A percentile compares a stretch with the other conserved stretches of the same genome.
Conservation (phyloP, 1,140 invertebrate species). For the Argopecten irradians region DNA sequence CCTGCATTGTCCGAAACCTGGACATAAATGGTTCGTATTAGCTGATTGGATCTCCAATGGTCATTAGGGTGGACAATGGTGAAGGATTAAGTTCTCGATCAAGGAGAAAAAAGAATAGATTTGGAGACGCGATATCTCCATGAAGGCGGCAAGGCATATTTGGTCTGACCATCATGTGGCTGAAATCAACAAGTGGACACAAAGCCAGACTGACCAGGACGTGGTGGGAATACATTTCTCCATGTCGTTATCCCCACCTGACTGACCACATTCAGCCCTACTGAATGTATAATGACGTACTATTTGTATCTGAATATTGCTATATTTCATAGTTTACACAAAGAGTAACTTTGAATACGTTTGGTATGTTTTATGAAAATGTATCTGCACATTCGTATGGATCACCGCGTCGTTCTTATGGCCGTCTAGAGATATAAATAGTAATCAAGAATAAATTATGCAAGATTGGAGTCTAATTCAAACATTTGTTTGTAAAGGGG, state of each 20-base stretch:
- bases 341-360: not conserved
- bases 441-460: not conserved
- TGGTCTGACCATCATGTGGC: not conserved
- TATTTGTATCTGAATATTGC: not conserved
- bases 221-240: not conserved
- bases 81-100: not conserved
- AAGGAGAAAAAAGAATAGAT: not conserved
- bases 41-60: not conserved
- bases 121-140: not conserved
- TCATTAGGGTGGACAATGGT: not conserved
- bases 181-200: conserved; percentile 13
- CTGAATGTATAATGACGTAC: not conserved
- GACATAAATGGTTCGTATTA: not conserved
- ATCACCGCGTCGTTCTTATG: not conserved
- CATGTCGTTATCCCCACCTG: not conserved
- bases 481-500: not conserved
- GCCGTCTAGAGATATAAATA: not conserved
- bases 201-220: not conserved
- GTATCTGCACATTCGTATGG: not conserved
- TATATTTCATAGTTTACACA: not conserved
- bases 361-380: not conserved
- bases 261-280: not conserved
- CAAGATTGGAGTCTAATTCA: not conserved
- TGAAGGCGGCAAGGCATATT: not conserved
- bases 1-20: not conserved